Conservation (phyloP, 2,113 vertebrate species). For the Cnemophilus loriae region DNA sequence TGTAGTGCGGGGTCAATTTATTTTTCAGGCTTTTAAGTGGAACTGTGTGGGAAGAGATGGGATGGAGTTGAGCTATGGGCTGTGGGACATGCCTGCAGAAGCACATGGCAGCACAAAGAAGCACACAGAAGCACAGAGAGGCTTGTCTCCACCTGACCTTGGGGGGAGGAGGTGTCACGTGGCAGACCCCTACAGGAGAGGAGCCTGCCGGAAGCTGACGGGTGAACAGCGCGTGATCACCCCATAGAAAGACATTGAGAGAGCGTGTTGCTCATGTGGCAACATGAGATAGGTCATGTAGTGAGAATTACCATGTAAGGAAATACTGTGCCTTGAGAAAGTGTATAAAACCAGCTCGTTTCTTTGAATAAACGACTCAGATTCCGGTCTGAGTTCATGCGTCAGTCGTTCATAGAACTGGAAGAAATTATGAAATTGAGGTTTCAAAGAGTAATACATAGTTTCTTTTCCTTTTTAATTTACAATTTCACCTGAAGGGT, state of each 20-base stretch:
- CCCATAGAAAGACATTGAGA: not conserved
- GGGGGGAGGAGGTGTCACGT: too few species aligned
- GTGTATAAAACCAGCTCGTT: not conserved
- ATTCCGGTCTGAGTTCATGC: not conserved
- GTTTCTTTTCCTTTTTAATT: not conserved
- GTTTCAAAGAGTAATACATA: not conserved
- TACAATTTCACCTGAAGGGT: not conserved
- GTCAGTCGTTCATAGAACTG: not conserved
- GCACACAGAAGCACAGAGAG: too few species aligned
- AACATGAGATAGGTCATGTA: not conserved
- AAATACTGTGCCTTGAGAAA: not conserved
- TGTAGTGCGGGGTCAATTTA: not conserved
- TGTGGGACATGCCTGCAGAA: too few species aligned
- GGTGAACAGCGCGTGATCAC: too few species aligned
- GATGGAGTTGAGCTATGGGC: not conserved
- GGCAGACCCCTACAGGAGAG: not conserved
- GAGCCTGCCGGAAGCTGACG: not conserved
- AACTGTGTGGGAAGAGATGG: not conserved
- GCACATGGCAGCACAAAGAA: too few species aligned
- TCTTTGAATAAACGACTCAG: not conserved
- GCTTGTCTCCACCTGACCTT: too few species aligned
- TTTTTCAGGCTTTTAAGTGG: not conserved
- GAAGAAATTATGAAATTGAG: not conserved
- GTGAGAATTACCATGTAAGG: not conserved
- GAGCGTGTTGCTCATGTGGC: not conserved